Evolutionary conservation across 2,797 vertebrate genomes (phyloP).

Genomic region (Sebastes hopkinsi): DNA sequence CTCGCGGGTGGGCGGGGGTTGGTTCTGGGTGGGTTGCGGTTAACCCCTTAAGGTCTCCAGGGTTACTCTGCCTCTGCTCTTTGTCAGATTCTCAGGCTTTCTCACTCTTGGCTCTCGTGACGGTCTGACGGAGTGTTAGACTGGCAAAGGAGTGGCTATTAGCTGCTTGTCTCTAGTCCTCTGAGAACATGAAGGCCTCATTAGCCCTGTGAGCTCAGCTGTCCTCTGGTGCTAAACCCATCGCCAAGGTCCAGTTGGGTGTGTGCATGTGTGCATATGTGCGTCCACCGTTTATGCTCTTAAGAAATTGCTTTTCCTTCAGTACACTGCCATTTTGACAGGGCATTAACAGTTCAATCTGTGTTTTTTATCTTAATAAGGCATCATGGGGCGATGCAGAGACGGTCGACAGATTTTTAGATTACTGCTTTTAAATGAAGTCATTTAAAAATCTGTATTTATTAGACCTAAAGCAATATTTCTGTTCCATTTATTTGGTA

Average conservation of each 20-base stretch:
- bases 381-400: neutral
- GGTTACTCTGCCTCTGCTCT: constrained; percentile 69
- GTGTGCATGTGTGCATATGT: constrained; percentile 1
- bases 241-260: constrained; percentile 20
- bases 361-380: constrained; percentile 26
- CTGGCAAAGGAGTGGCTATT: constrained; percentile 62
- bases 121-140: constrained; percentile 43
- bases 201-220: constrained; percentile 66
- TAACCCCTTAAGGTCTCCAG: constrained; percentile 71
- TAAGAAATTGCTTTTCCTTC: constrained; percentile 16
- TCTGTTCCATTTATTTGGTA: constrained; percentile 6
- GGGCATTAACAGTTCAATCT: constrained; percentile 10
- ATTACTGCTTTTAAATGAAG: neutral
- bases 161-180: constrained; percentile 61
- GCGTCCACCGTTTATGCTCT: neutral
- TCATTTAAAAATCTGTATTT: constrained; percentile 13
- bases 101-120: constrained; percentile 49
- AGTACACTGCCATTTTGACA: constrained; percentile 6
- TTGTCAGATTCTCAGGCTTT: constrained; percentile 64
- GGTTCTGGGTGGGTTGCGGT: constrained; percentile 76
- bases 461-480: constrained; percentile 3
- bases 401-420: constrained; percentile 4
- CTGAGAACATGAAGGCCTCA: constrained; percentile 67
- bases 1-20: constrained; percentile 59
- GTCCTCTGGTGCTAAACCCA: constrained; percentile 54